Evolutionary conservation across 2,797 vertebrate genomes (phyloP).

Genomic region (Triplophysa bombifrons): DNA sequence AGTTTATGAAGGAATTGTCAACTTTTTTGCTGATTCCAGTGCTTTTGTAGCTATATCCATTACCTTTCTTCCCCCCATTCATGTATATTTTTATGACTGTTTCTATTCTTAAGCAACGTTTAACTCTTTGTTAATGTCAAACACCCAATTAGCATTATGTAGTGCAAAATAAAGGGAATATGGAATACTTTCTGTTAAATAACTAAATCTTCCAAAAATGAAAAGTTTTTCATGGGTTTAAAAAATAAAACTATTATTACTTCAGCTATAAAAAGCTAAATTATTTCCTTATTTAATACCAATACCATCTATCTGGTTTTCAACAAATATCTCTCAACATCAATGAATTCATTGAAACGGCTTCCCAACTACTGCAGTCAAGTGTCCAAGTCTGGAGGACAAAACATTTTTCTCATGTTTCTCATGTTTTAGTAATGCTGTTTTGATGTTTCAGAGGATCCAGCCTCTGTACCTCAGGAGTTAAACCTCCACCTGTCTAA

Average conservation of each 20-base stretch:
- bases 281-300: not conserved
- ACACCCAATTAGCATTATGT: not conserved
- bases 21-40: constrained; percentile 1
- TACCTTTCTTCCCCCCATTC: not conserved
- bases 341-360: not conserved
- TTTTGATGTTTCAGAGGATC: not conserved
- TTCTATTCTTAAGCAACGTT: not conserved
- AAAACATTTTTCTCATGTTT: not conserved
- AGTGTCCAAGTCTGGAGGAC: not conserved
- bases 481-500: constrained; percentile 36
- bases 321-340: not conserved
- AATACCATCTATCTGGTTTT: not conserved
- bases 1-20: not conserved
- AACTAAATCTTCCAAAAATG: not conserved
- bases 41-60: constrained; percentile 27
- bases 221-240: not conserved
- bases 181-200: not conserved
- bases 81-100: not conserved
- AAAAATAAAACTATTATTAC: not conserved
- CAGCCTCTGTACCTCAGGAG: constrained; percentile 43
- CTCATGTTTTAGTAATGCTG: constrained; percentile 3
- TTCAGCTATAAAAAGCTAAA: not conserved
- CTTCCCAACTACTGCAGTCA: not conserved
- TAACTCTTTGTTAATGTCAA: not conserved
- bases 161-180: not conserved